Evolutionary conservation across 2,113 vertebrate species (phyloP), one percentile per base, ranked within the genome.

Genomic region (Piprites chloris): DNA sequence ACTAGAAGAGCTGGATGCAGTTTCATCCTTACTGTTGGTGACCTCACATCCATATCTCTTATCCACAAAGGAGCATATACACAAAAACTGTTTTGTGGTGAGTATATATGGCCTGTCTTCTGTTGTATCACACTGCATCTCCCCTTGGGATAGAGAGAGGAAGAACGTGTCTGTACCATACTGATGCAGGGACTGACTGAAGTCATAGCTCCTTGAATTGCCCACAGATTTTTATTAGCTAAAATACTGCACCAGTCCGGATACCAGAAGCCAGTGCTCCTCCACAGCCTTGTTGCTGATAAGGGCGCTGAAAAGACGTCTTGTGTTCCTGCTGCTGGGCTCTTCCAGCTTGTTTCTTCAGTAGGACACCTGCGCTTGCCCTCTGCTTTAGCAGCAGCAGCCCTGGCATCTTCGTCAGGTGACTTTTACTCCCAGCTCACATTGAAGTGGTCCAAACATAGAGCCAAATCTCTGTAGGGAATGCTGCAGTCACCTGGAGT

Each of bases 251-350:
- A 61, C 8, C 28, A 50, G 41, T 32, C 11, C 74, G 65, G 39
- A 52, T 5, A 53, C 16, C 32, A 69, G 85, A 58, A 86, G 11
- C 9, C 41, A 58, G 28, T 6, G 8, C 28, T 77, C 42, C 47
- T 93, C 32, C n/a, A 56, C 28, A 62, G 27, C 53, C 33, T n/a
- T 2, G 0, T 16, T 21, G 19, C 53, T 74, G 26, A 47, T 27
- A 55, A 83, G 68, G n/a, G 23, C 32, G 37, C 17, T 8, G 14
- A 39, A 69, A 69, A 83, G 71, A 21, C 0, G n/a, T 0, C 7
- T 37, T 46, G 21, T 86, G 26, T 58, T 50, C 11, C 8, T 47
- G 41, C 7, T 73, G 12, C 33, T 85, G 87, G 58, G 28, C n/a
- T 79, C 32, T 44, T 41, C 27, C 22, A 79, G 33, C 24, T 47